Percentiles rank a stretch among this genome's conserved stretches.
These are phyloP conservation scores for Echiichthys vipera DNA, from an alignment of 2,797 vertebrate species.

Conservation along the genomic window DNA sequence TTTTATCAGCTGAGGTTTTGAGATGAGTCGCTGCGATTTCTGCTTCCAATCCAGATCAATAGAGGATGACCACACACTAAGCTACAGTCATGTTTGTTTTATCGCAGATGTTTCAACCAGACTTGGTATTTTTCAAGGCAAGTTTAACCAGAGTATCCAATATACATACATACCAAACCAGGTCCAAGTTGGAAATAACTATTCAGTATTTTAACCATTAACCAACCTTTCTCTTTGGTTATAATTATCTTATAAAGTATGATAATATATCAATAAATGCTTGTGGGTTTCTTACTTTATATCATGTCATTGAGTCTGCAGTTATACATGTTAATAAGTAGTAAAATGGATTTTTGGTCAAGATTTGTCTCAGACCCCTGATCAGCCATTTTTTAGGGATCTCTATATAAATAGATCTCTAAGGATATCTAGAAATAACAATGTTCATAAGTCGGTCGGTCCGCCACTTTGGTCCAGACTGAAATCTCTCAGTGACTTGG, in stretches of 20 bases:
- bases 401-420: too few species aligned
- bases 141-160: not conserved
- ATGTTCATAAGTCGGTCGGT: too few species aligned
- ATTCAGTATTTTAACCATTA: not conserved
- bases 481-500: too few species aligned
- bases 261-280: not conserved
- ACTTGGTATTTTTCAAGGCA: not conserved
- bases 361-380: too few species aligned
- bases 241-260: not conserved
- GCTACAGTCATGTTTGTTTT: not conserved
- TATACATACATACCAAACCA: not conserved
- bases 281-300: not conserved
- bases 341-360: too few species aligned
- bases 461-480: too few species aligned
- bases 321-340: too few species aligned
- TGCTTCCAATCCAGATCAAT: not conserved
- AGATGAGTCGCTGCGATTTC: not conserved
- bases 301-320: not conserved
- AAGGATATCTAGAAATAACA: too few species aligned
- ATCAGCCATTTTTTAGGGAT: too few species aligned
- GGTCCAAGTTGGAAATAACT: not conserved
- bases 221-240: not conserved
- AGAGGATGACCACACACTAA: not conserved
- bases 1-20: not conserved
- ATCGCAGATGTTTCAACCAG: not conserved